Base-by-base conservation (phyloP, 2,888 invertebrate genomes). In the Saturnia japonica region DNA sequence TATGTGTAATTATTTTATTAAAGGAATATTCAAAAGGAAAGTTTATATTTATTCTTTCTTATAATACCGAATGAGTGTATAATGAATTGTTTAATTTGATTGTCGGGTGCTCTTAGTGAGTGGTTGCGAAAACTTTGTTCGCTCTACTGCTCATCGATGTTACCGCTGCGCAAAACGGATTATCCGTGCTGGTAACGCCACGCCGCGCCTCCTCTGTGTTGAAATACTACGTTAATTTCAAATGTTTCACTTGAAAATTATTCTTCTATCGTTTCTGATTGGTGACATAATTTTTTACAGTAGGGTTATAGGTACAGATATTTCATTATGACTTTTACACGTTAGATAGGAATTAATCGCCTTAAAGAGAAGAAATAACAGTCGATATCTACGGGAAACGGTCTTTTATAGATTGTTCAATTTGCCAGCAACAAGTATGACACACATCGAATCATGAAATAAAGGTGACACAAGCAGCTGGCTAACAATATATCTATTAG, bases 141-240 rank as follows among this genome's bases (percentile, higher is more conserved):
- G 90, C 88, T 88, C 88, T 87, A 85, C 83, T 90, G 88, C 85
- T 83, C 88, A 88, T 87, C 84, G 81, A 85, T 85, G 85, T 87
- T 88, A 86, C 84, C 77, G 79, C 81, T 77, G 82, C 80, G 80
- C 81, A 81, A 83, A 88, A 85, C 80, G 78, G 81, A 87, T 88
- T 88, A 86, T 85, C 85, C 76, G 84, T 83, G 85, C 83, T 83
- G 74, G 83, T 83, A 84, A 81, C 80, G 78, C 77, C 81, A 79
- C 74, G 83, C 82, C 83, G 80, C 80, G 78, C 77, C 81, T 79
- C 74, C 74, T 80, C 74, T 72, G 76, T 82, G 79, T 81, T 75
- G 80, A 80, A 84, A 83, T 77, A 64, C 40, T 8, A n/a, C 40
- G 40, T 64, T 60, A 25, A 64, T 64, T 64, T 64, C 34, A 64